phyloP scores from a whole-genome alignment of 2,797 vertebrate species.

The Philypnodon macrostomus region DNA sequence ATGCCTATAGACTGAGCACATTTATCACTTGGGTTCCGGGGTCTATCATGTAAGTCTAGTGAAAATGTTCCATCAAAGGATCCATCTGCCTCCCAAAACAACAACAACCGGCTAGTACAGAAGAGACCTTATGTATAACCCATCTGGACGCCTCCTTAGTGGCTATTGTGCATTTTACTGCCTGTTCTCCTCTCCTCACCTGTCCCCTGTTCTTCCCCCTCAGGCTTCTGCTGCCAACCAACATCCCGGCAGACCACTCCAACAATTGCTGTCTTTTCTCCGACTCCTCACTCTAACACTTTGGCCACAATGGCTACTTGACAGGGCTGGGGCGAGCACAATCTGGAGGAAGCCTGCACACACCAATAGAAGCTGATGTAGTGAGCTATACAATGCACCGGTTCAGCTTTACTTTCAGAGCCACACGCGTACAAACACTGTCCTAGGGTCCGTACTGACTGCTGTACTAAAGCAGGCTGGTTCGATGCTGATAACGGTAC shows the following conservation, averaged over 20 bases:
- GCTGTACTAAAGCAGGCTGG: constrained; percentile 54
- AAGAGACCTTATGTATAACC: not conserved
- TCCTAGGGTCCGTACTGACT: constrained; percentile 35
- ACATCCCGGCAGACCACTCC: constrained; percentile 40
- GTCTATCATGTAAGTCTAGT: not conserved
- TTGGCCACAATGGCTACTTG: constrained; percentile 25
- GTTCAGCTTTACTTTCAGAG: not conserved
- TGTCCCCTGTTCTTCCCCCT: not conserved
- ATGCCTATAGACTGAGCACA: too few relatives aligned
- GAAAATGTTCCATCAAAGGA: not conserved
- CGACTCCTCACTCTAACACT: constrained; percentile 13
- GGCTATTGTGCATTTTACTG: constrained; percentile 1
- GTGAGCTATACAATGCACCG: not conserved
- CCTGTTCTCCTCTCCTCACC: not conserved
- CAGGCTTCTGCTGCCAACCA: constrained; percentile 25
- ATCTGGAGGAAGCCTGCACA: too few relatives aligned
- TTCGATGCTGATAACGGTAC: constrained; percentile 47
- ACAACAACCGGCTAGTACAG: not conserved
- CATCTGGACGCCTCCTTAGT: constrained; percentile 9
- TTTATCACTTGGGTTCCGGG: not conserved
- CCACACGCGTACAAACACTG: not conserved
- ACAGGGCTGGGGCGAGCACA: constrained; percentile 20
- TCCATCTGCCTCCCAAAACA: not conserved
- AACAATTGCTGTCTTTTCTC: constrained; percentile 36
- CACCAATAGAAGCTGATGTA: not conserved